Evolutionary conservation across 2,888 invertebrate genomes (phyloP), one percentile per base, ranked within the genome.

Genomic region (Ormia ochracea): DNA sequence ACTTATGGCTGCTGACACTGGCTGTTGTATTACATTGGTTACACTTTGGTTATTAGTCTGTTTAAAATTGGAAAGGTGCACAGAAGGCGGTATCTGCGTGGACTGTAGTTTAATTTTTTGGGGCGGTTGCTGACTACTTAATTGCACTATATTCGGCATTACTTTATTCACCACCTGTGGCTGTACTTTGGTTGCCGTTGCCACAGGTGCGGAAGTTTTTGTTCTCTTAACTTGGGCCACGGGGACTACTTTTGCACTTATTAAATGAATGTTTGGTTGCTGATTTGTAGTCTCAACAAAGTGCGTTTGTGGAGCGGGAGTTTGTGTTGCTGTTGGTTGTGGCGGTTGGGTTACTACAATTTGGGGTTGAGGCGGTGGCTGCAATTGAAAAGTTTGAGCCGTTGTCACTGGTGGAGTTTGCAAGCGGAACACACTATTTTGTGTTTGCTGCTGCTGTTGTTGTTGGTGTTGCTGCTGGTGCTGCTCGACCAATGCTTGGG

Each of bases 131-230:
- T 59, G 63, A 14, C 52, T 80, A 74, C 43, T 85, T 77, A 59
- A 78, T 82, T 59, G 76, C 4, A 73, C 68, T 6, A 80, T 76
- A 80, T 85, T 86, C 28, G 89, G 88, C 78, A 88, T 73, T 58
- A 88, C 88, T 80, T 88, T 88, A 78, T 88, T 89, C 1, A 85
- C 82, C 17, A 88, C 83, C 70, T 87, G 87, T 3, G 87, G 86
- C 50, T 86, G 87, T 14, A 86, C 86, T 68, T 87, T 88, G 1
- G 83, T 84, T 3, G 85, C 68, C 4, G 84, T 82, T 0, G 87
- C 85, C 9, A 83, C 81, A 10, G 73, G 82, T 4, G 83, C 82
- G 12, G 73, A 69, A 0, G 81, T 31, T 58, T 82, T 65, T 3
- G 74, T 82, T 3, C 88, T 82, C 69, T 86, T 87, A 12, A 85